Conservation (phyloP, 92 coral and sea anemone species). For the Epizoanthus ramosus region DNA sequence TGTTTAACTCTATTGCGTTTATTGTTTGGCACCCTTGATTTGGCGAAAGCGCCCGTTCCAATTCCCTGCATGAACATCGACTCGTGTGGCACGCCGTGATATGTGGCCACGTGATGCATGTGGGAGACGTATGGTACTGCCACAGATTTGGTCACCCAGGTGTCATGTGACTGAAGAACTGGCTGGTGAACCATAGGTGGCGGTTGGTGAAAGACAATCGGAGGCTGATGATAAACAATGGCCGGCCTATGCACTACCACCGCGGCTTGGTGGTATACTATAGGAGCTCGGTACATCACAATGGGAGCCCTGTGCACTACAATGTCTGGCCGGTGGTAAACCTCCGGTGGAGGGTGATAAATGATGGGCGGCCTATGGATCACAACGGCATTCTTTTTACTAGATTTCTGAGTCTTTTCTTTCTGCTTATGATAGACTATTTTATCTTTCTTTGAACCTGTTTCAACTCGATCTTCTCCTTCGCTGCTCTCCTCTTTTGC, state of each 20-base stretch:
- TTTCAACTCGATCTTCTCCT: slow-evolving; percentile 60
- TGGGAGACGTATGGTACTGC: slow-evolving; percentile 75
- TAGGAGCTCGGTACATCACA: slow-evolving; percentile 94
- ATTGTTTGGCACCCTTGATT: slow-evolving; percentile 66
- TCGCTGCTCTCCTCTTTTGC: slow-evolving; percentile 40
- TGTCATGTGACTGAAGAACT: slow-evolving; percentile 85
- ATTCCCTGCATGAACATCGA: slow-evolving; percentile 77
- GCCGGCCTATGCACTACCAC: slow-evolving; percentile 99
- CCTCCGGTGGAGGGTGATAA: slow-evolving; percentile 98
- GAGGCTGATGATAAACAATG: slow-evolving; percentile 97
- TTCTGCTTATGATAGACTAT: slow-evolving; percentile 46
- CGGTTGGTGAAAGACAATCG: slow-evolving; percentile 96
- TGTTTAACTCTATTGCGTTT: slow-evolving; percentile 45
- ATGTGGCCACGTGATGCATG: slow-evolving; percentile 68
- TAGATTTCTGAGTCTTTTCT: slow-evolving; percentile 67
- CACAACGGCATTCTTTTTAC: slow-evolving; percentile 93
- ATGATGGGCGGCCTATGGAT: slow-evolving; percentile 95
- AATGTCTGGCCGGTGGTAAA: slow-evolving; percentile 97
- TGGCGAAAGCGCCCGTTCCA: slow-evolving; percentile 80
- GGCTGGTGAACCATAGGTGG: slow-evolving; percentile 97
- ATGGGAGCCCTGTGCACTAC: slow-evolving; percentile 98
- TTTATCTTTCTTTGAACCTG: slow-evolving; percentile 51
- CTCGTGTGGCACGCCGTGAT: slow-evolving; percentile 91
- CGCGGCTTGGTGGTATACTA: slow-evolving; percentile 97
- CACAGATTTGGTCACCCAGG: slow-evolving; percentile 81